Percentiles rank a stretch among this genome's conserved stretches.
Conservation (phyloP, 2,797 vertebrate genomes). For the Cyprinella venusta region DNA sequence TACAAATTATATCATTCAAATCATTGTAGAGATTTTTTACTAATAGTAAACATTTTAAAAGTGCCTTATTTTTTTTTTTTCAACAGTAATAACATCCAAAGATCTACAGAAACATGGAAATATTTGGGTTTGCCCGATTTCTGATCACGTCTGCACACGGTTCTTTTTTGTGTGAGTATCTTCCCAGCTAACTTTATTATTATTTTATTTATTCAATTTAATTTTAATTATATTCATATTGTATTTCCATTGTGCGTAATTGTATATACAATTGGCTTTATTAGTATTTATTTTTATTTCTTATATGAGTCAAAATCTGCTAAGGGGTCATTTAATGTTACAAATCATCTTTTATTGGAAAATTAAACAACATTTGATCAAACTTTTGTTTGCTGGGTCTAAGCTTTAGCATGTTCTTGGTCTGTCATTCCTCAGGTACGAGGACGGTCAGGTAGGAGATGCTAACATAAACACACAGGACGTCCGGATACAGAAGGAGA, state of each 20-base stretch:
- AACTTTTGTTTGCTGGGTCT: not conserved
- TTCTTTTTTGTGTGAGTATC: slow-evolving; percentile 96
- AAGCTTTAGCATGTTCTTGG: not conserved
- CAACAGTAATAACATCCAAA: slow-evolving; percentile 91
- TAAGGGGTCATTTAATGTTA: too few species aligned
- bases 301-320: too few species aligned
- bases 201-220: too few species aligned
- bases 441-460: slow-evolving; percentile 95
- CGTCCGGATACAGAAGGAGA: slow-evolving; percentile 89
- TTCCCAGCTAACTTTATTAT: too few species aligned
- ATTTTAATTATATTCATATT: too few species aligned
- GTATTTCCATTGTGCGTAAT: too few species aligned
- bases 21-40: not conserved
- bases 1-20: not conserved
- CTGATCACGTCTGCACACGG: slow-evolving; percentile 93
- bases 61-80: slow-evolving; percentile 12
- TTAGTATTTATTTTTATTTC: too few species aligned
- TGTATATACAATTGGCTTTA: too few species aligned
- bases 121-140: slow-evolving; percentile 93
- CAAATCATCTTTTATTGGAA: too few species aligned
- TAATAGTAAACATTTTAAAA: not conserved
- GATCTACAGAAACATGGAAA: slow-evolving; percentile 94
- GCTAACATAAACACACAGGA: slow-evolving; percentile 96
- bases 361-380: too few species aligned
- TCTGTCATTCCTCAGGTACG: slow-evolving; percentile 81